Evolutionary conservation across 2,113 vertebrate species (phyloP).

Genomic region (Hiodon alosoides): DNA sequence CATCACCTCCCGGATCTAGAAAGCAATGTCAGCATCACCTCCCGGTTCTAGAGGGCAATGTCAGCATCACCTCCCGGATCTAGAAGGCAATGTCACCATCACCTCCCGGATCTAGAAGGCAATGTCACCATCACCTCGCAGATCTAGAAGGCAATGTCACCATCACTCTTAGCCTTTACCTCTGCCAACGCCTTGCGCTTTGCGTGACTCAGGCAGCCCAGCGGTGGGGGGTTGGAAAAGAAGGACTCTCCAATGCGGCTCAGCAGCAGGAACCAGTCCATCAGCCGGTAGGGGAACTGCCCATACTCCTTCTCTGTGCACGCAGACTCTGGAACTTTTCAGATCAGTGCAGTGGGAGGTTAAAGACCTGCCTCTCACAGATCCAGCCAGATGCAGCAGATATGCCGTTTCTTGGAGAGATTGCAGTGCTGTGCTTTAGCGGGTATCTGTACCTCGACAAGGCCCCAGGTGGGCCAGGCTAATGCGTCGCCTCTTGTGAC

Average conservation of each 20-base stretch:
- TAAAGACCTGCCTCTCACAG: conserved; percentile 11
- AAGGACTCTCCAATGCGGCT: conserved; percentile 53
- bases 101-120: too few species aligned
- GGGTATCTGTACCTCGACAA: conserved; percentile 51
- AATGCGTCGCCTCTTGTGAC: conserved; percentile 53
- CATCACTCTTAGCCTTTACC: conserved; percentile 35
- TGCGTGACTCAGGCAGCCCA: conserved; percentile 45
- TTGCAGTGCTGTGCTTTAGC: background rate
- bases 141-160: too few species aligned
- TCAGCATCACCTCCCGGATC: too few species aligned
- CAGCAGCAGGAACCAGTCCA: conserved; percentile 61
- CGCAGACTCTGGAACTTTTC: conserved; percentile 38
- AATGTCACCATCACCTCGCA: too few species aligned
- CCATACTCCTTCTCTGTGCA: conserved; percentile 45
- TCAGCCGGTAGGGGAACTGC: conserved; percentile 60
- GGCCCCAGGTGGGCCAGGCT: conserved; percentile 56
- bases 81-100: too few species aligned
- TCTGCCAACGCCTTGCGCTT: conserved; percentile 43
- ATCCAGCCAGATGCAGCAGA: background rate
- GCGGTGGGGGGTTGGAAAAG: conserved; percentile 35
- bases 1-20: too few species aligned
- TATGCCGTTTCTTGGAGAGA: background rate
- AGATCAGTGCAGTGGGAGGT: background rate
- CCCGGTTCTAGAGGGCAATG: too few species aligned
- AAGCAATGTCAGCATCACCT: too few species aligned